Base-by-base conservation (phyloP, 2,113 vertebrate species). In the Triplophysa dalaica region DNA sequence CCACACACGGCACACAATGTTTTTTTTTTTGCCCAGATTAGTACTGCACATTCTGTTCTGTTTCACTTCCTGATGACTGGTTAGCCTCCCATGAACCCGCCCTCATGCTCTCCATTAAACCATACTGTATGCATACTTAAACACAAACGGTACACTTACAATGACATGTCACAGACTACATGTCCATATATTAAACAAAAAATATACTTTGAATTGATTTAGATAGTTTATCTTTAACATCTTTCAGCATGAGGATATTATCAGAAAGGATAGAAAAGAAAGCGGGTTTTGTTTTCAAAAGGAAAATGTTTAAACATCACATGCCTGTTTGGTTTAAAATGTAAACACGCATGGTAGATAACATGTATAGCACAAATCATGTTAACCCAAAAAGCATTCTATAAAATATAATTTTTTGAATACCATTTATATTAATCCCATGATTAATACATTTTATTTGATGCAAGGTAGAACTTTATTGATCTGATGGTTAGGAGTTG, bases 61-160 rank as follows among this genome's bases (percentile, higher is more conserved):
- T 91, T 92, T 92, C 90, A 91, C 92, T 93, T 94, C 93, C 92
- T 93, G 92, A 94, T 92, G 92, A 91, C 91, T 89, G 89, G 86
- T 85, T 91, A 89, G 90, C 92, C 91, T 89, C 88, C 86, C 86
- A 87, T 93, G 93, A 93, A 93, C 92, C 89, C 89, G 85, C 86
- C 88, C 90, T 84, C 82, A 70, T 88, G 85, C 87, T 91, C 88
- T 86, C 87, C 85, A 87, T 91, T 66, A 72, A 67, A 60, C 58
- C 75, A 60, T 78, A 24, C 50, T 13, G 48, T 14, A 88, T 86
- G 83, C 52, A 78, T 76, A 75, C 63, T 85, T 4, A 19, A 61
- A 73, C 80, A 78, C 24, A 69, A 70, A 38, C 33, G 1, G 29
- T 29, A 29, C 29, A 29, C 29, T 29, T 82, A 8, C 22, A 58